Conservation (phyloP, 1,140 invertebrate species). For the Euwallacea similis region DNA sequence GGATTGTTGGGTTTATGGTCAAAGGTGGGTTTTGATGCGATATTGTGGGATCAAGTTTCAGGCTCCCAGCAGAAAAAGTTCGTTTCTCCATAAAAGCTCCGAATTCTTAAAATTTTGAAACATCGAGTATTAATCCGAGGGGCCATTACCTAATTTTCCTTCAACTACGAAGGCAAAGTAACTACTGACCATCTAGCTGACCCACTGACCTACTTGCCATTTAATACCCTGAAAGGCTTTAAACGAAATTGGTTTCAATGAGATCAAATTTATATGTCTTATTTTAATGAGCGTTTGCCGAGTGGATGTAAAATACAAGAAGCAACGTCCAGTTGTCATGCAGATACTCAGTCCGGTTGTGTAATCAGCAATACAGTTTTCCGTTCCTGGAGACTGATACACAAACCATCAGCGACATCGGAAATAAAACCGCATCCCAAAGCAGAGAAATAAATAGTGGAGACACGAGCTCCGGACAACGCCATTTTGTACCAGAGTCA, state of each 20-base stretch:
- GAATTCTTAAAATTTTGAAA: too few relatives aligned
- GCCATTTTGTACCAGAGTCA: conserved; percentile 42
- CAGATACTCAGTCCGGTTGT: too few relatives aligned
- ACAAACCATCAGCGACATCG: background rate
- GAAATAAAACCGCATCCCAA: conserved; percentile 6
- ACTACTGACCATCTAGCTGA: conserved; percentile 3
- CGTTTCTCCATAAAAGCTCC: too few relatives aligned
- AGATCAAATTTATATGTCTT: background rate
- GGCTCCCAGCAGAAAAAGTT: too few relatives aligned
- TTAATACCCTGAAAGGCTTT: background rate
- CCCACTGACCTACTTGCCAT: conserved; percentile 9
- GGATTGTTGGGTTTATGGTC: conserved; percentile 3
- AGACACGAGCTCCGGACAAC: conserved; percentile 8
- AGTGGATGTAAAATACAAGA: too few relatives aligned
- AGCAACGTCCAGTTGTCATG: too few relatives aligned
- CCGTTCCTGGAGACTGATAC: background rate
- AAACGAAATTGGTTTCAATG: conserved; percentile 3
- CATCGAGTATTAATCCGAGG: too few relatives aligned
- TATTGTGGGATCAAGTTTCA: too few relatives aligned
- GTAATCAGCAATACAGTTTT: background rate
- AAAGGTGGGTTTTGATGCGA: too few relatives aligned
- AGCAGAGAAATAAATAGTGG: conserved; percentile 10
- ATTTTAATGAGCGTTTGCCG: too few relatives aligned
- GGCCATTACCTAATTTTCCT: too few relatives aligned
- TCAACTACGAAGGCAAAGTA: background rate